Evolutionary conservation across 1,140 invertebrate genomes (phyloP).

Genomic region (Ceratina australensis): DNA sequence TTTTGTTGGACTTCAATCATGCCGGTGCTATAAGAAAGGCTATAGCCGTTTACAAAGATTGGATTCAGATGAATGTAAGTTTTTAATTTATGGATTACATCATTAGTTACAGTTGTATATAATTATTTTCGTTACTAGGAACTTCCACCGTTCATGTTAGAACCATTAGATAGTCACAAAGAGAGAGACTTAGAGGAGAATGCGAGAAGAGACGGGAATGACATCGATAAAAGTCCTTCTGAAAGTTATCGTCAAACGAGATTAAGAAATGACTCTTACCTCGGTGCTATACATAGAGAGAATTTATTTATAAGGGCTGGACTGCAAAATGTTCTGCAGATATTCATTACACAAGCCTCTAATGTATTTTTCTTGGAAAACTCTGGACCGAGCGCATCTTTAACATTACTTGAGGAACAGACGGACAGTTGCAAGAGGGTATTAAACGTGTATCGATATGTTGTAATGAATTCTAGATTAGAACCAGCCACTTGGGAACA

Average conservation of each 20-base stretch:
- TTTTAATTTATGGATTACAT: background rate
- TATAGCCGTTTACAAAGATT: constrained; percentile 97
- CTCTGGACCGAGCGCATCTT: constrained; percentile 72
- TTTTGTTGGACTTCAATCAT: constrained; percentile 93
- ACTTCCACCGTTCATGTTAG: constrained; percentile 92
- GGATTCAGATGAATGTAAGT: constrained; percentile 93
- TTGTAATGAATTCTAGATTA: constrained; percentile 98
- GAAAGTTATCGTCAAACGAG: constrained; percentile 82
- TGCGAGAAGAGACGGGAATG: constrained; percentile 61
- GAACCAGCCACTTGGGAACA: constrained; percentile 94
- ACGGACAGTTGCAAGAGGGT: constrained; percentile 98
- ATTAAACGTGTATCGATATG: constrained; percentile 97
- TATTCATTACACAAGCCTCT: constrained; percentile 97
- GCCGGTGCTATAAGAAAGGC: constrained; percentile 92
- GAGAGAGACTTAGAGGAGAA: constrained; percentile 71
- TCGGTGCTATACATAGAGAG: constrained; percentile 89
- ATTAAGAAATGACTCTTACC: constrained; percentile 90
- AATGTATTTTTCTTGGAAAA: constrained; percentile 93
- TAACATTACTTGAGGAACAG: constrained; percentile 89
- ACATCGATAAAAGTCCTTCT: constrained; percentile 76
- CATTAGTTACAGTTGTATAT: background rate
- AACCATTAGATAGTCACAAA: constrained; percentile 84
- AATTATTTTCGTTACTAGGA: constrained; percentile 76
- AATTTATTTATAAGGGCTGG: constrained; percentile 89
- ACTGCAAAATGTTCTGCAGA: constrained; percentile 93